Evolutionary conservation across 37 sponge, comb jelly and placozoan species (phyloP), one percentile per base, ranked within the genome.

Genomic region (Hexactinellida sp.): DNA sequence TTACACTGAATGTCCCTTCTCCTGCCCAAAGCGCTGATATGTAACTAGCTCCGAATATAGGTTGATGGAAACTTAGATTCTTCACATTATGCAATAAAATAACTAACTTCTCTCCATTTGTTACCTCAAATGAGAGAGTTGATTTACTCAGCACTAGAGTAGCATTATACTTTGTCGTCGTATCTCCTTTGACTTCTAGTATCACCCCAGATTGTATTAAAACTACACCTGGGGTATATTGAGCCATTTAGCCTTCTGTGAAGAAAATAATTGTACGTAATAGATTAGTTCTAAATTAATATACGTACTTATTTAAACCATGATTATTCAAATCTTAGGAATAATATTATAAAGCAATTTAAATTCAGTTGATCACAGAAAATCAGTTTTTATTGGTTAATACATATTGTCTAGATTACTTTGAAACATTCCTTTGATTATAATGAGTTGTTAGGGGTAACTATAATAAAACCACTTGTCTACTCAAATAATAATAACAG

Each of bases 181-280:
- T 63, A n/a, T 23, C 25, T 23, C 76, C 76, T 32, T 7, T 63
- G 3, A 63, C 21, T n/a, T 63, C 76, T 63, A 63, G 34, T 23
- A 63, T 32, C 34, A 63, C 76, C 19, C 76, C 76, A 63, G 76
- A 63, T 63, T 63, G 76, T n/a, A 7, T 63, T 63, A 63, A 63
- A 23, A 41, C 47, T 5, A 63, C 30, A n/a, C 32, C 25, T 25
- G 25, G 25, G 13, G 28, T 63, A 23, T 25, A 7, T n/a, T 63
- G 25, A 25, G 76, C 76, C 76, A 63, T 63, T 63, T 28, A 63
- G 76, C 13, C 10, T n/a, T n/a, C n/a, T n/a, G n/a, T n/a, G n/a
- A n/a, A n/a, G n/a, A n/a, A n/a, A n/a, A n/a, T n/a, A n/a, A n/a
- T n/a, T n/a, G n/a, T n/a, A n/a, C n/a, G n/a, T n/a, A n/a, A n/a